Base-by-base conservation (phyloP, 2,888 invertebrate genomes). In the Sphecodes monilicornis region DNA sequence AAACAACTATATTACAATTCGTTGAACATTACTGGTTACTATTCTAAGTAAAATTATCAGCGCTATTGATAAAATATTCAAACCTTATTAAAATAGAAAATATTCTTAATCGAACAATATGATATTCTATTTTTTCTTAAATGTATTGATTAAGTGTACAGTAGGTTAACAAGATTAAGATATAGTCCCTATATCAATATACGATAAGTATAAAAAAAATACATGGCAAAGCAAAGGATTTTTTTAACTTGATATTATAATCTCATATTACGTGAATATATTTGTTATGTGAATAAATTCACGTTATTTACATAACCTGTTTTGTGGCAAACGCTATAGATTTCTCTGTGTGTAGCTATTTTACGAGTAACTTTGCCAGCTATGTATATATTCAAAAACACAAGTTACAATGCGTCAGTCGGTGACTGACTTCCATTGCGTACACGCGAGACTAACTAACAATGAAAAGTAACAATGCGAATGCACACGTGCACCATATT, bases 261-360 rank as follows among this genome's bases (percentile, higher is more conserved):
- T 57, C 39, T 57, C 4, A 46, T 50, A 36, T 70, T 73, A 36
- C 41, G 69, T 46, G 78, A 66, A n/a, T 3, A 0, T 6, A 50
- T 84, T 78, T 76, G 41, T 72, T 70, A n/a, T 64, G n/a, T 29
- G 60, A 66, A 75, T 54, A n/a, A 68, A 71, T 50, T 41, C 26
- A 22, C 16, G 39, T 81, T 76, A 75, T 85, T 85, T 86, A 64
- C 68, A 79, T 78, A 86, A 81, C 76, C 73, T n/a, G 66, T 68
- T 82, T 36, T 32, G 26, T 39, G 71, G 29, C 32, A 26, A 41
- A 29, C 43, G 6, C 41, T 22, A 57, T 29, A 3, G 66, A 76
- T 71, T 77, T 41, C 26, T 32, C 10, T 22, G 8, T 26, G 13
- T 13, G 6, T 6, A 57, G 32, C 3, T 2, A 36, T 43, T 73